phyloP scores from a whole-genome alignment of 2,113 vertebrate genomes.

The Paradoxurus hermaphroditus region DNA sequence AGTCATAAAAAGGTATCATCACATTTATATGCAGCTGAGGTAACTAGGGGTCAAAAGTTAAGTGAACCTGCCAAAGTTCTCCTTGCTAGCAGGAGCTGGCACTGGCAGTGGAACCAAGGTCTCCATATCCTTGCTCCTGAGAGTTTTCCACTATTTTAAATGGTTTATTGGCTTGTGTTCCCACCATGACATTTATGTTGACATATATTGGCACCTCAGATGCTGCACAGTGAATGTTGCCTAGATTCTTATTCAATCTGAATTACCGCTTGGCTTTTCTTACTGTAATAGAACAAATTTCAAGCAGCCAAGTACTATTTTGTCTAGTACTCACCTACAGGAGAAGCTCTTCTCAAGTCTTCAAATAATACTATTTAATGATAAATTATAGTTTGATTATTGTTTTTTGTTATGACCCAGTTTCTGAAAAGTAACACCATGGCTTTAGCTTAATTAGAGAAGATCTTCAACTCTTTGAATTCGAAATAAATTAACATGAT shows the following conservation, averaged over 20 bases:
- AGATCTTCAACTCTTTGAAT: neutral
- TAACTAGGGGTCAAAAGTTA: neutral
- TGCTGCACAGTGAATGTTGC: neutral
- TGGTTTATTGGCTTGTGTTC: slow-evolving; percentile 38
- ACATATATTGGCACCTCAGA: slow-evolving; percentile 45
- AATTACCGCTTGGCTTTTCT: neutral
- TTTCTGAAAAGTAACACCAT: slow-evolving; percentile 7
- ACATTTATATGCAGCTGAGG: neutral
- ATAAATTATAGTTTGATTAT: neutral
- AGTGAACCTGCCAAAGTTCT: neutral
- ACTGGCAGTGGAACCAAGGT: slow-evolving; percentile 1
- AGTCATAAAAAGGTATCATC: neutral
- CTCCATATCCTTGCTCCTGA: neutral
- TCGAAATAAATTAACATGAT: neutral
- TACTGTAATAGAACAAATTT: slow-evolving; percentile 7
- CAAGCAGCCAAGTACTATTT: neutral
- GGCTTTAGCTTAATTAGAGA: neutral
- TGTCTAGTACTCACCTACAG: neutral
- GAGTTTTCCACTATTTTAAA: slow-evolving; percentile 24
- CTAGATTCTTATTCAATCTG: neutral
- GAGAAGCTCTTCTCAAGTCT: neutral
- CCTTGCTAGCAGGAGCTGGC: neutral
- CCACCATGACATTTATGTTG: slow-evolving; percentile 28
- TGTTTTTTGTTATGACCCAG: neutral
- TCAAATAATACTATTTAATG: neutral